These are phyloP conservation scores for Drosophila guanche DNA, from an alignment of 1,140 invertebrate species.

Conservation along the genomic window DNA sequence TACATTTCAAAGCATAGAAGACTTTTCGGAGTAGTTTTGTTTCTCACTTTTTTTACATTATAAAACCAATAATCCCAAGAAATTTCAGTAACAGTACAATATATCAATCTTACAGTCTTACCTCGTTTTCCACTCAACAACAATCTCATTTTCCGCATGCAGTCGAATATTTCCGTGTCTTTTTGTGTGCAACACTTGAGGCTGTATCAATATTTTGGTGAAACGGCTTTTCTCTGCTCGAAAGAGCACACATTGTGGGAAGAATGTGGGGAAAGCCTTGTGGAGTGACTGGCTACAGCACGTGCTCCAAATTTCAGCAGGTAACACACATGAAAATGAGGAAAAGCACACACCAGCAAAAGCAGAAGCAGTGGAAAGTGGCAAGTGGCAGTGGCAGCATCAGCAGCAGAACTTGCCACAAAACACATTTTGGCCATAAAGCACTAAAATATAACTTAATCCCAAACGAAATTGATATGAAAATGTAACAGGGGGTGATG, in stretches of 20 bases:
- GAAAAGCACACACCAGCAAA: slow-evolving; percentile 13
- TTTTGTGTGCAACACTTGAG: slow-evolving; percentile 35
- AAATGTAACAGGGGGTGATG: slow-evolving; percentile 67
- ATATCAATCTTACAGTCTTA: too few relatives aligned
- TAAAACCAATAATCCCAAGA: too few relatives aligned
- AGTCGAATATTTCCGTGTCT: slow-evolving; percentile 14
- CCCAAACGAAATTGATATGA: slow-evolving; percentile 75
- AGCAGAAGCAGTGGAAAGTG: too few relatives aligned
- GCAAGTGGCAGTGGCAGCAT: too few relatives aligned
- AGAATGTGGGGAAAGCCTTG: slow-evolving; percentile 56
- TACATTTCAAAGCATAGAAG: too few relatives aligned
- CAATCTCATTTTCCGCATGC: background rate
- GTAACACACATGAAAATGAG: slow-evolving; percentile 27
- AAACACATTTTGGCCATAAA: slow-evolving; percentile 60
- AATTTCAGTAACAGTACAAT: too few relatives aligned
- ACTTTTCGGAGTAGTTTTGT: too few relatives aligned
- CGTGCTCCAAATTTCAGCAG: slow-evolving; percentile 74
- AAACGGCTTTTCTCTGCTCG: slow-evolving; percentile 27
- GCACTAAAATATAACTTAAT: slow-evolving; percentile 81
- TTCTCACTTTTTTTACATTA: too few relatives aligned
- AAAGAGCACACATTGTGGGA: slow-evolving; percentile 31
- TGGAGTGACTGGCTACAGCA: slow-evolving; percentile 52
- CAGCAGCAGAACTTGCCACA: slow-evolving; percentile 45
- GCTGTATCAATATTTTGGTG: slow-evolving; percentile 67
- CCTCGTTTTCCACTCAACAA: too few relatives aligned